These are phyloP conservation scores for Centrocercus urophasianus DNA, from an alignment of 2,113 vertebrate species.

Conservation along the genomic window DNA sequence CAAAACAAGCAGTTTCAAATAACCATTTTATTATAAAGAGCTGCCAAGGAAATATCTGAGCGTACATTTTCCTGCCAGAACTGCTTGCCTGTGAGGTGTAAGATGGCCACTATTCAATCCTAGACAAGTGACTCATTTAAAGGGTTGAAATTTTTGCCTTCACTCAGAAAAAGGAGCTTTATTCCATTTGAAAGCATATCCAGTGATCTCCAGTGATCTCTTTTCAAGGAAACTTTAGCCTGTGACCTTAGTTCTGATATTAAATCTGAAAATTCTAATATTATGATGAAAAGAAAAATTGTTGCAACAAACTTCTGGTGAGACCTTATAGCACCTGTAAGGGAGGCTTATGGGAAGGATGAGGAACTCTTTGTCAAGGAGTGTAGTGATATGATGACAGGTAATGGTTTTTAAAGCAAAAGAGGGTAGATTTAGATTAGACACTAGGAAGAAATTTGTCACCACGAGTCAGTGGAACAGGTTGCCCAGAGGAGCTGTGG, in stretches of 20 bases:
- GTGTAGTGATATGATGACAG: neutral
- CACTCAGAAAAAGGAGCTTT: neutral
- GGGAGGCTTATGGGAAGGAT: too few relatives aligned
- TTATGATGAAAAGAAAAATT: neutral
- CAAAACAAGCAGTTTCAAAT: neutral
- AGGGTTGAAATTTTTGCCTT: neutral
- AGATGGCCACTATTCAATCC: neutral
- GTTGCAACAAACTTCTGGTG: neutral
- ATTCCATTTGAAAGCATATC: neutral
- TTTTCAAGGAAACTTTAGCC: neutral
- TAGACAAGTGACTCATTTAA: constrained; percentile 3
- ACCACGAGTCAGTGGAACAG: too few relatives aligned
- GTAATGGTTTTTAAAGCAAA: neutral
- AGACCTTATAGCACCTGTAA: neutral
- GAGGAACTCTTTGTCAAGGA: neutral
- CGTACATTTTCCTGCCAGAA: neutral
- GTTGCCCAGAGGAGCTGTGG: neutral
- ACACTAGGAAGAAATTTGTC: too few relatives aligned
- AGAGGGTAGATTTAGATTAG: too few relatives aligned
- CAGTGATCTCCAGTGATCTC: neutral
- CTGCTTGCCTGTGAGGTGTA: neutral
- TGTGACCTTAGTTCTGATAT: neutral
- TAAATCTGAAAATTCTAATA: neutral
- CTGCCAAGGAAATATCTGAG: neutral
- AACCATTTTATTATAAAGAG: neutral